A percentile compares a stretch with the other conserved stretches of the same genome.
These are phyloP conservation scores for Manacus vitellinus DNA, from an alignment of 2,113 vertebrate genomes.

Conservation along the genomic window DNA sequence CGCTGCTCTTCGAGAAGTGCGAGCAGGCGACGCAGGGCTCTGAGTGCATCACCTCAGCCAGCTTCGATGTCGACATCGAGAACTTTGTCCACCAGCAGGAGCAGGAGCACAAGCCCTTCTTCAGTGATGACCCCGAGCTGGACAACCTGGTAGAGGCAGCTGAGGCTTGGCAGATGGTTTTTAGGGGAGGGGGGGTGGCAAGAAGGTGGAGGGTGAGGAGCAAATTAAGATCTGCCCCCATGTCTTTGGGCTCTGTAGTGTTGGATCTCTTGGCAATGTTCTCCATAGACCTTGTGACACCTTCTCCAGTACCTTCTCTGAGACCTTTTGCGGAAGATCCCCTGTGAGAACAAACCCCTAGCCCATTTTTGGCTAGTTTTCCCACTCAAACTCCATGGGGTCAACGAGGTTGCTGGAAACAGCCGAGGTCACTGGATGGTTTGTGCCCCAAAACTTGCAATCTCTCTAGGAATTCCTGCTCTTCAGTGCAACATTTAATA, in stretches of 20 bases:
- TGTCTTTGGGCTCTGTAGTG: background rate
- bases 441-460: background rate
- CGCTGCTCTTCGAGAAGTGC: slow-evolving; percentile 95
- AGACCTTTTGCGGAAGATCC: background rate
- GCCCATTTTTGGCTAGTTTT: background rate
- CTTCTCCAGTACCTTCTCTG: background rate
- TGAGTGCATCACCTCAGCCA: slow-evolving; percentile 98
- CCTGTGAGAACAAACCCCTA: background rate
- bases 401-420: fast-evolving
- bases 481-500: fast-evolving
- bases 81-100: slow-evolving; percentile 99
- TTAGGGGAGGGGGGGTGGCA: background rate
- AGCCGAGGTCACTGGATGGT: fast-evolving
- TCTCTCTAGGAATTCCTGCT: background rate
- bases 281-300: background rate
- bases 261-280: background rate
- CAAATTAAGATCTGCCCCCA: background rate
- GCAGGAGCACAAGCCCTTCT: slow-evolving; percentile 97
- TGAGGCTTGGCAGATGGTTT: background rate
- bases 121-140: slow-evolving; percentile 96
- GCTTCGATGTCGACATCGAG: slow-evolving; percentile 98
- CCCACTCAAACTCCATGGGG: background rate
- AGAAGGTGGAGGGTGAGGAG: background rate
- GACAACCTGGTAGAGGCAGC: slow-evolving; percentile 91
- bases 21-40: slow-evolving; percentile 98